phyloP scores from a whole-genome alignment of 2,888 invertebrate genomes.

The Drosophila gaucha region DNA sequence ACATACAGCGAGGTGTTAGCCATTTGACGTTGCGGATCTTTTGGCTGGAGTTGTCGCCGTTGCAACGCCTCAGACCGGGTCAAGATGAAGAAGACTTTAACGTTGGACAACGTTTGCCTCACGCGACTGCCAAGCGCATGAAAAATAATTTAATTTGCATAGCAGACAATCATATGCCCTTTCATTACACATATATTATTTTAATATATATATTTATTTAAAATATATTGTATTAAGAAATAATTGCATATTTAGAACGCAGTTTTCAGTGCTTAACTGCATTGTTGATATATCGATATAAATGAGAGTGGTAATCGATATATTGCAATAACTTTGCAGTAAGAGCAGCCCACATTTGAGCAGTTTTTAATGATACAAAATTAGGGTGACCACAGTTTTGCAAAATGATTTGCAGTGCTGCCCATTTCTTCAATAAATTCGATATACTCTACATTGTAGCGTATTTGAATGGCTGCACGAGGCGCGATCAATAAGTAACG shows the following conservation, averaged over 20 bases:
- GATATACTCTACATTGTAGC: slow-evolving; percentile 5
- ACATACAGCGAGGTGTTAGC: slow-evolving; percentile 65
- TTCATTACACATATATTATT: background rate
- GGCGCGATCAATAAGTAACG: slow-evolving; percentile 35
- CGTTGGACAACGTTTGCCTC: slow-evolving; percentile 40
- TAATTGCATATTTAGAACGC: background rate
- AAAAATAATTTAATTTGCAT: background rate
- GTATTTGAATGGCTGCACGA: slow-evolving; percentile 32
- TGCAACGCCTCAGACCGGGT: slow-evolving; percentile 50
- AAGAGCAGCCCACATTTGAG: background rate
- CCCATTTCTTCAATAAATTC: background rate
- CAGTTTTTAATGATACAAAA: background rate
- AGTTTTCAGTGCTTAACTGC: background rate
- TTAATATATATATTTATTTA: background rate
- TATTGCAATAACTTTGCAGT: background rate
- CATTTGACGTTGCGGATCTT: slow-evolving; percentile 59
- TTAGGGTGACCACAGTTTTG: background rate
- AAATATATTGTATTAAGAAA: background rate
- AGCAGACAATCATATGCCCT: slow-evolving; percentile 8
- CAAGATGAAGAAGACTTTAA: slow-evolving; percentile 47
- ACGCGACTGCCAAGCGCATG: slow-evolving; percentile 44
- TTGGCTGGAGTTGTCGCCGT: slow-evolving; percentile 47
- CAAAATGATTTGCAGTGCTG: background rate
- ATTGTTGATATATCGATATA: background rate
- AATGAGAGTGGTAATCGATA: background rate